Percentiles rank a stretch among this genome's conserved stretches.
Evolutionary conservation across 1,140 invertebrate genomes (phyloP).

Genomic region (Cyclargus thomasi): DNA sequence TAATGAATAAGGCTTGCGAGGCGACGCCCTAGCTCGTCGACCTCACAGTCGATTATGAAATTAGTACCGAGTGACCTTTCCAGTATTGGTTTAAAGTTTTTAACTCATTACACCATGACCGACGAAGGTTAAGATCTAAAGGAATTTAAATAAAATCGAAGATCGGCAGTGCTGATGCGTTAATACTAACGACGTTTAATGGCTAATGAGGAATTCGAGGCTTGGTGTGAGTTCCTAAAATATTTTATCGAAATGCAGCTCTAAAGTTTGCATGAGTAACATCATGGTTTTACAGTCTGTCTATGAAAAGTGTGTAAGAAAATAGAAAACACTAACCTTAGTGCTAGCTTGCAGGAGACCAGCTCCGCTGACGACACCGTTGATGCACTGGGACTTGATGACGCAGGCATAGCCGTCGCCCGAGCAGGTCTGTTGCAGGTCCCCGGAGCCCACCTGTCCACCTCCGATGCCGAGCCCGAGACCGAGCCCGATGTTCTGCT

Average conservation of each 20-base stretch:
- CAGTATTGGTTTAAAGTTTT: conserved; percentile 18
- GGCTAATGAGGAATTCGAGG: too few species aligned
- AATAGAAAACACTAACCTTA: conserved; percentile 43
- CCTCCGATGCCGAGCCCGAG: conserved; percentile 26
- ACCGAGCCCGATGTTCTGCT: conserved; percentile 51
- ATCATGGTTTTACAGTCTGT: too few species aligned
- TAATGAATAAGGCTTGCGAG: background rate
- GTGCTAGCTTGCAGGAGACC: conserved; percentile 68
- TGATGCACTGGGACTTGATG: conserved; percentile 72
- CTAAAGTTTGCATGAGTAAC: too few species aligned
- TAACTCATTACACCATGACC: conserved; percentile 24
- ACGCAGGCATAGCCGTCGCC: conserved; percentile 77
- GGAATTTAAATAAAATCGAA: background rate
- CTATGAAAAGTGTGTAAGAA: too few species aligned
- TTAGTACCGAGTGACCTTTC: conserved; percentile 20
- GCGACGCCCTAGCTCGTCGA: background rate
- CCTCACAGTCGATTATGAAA: conserved; percentile 20
- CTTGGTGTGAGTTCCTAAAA: too few species aligned
- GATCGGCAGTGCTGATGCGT: background rate
- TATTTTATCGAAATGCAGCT: too few species aligned
- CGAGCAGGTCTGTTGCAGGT: conserved; percentile 68
- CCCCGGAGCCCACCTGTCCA: conserved; percentile 45
- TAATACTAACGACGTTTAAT: background rate
- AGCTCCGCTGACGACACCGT: conserved; percentile 74
- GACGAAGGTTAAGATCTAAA: conserved; percentile 14